These are phyloP conservation scores for Cryptoprocta ferox DNA, from an alignment of 2,797 vertebrate genomes.

Conservation along the genomic window DNA sequence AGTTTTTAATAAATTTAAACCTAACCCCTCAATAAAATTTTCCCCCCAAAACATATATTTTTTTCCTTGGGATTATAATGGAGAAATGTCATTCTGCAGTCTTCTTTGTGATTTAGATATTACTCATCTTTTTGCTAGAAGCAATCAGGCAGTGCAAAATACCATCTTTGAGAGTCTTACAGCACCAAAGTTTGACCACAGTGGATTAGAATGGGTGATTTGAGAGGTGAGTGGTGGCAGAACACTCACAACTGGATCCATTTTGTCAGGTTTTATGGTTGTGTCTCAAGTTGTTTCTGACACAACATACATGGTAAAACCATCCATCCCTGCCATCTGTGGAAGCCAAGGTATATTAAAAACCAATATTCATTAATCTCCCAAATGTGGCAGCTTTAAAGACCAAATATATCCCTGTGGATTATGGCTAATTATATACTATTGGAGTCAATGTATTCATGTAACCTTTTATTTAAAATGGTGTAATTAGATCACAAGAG, in stretches of 20 bases:
- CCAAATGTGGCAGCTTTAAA: constrained; percentile 39
- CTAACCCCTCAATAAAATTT: constrained; percentile 25
- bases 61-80: neutral
- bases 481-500: neutral
- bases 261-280: neutral
- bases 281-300: constrained; percentile 21
- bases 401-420: constrained; percentile 24
- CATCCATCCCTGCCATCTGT: neutral
- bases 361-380: neutral
- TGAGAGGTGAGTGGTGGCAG: neutral
- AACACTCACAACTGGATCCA: neutral
- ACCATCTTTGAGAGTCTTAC: neutral
- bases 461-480: constrained; percentile 55
- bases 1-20: neutral
- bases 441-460: constrained; percentile 46
- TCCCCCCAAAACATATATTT: neutral
- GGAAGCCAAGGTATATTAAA: neutral
- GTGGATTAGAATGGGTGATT: neutral
- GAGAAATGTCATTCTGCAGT: neutral
- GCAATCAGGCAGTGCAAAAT: neutral
- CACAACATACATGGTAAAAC: constrained; percentile 42
- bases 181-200: neutral
- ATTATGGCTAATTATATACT: constrained; percentile 29
- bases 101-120: neutral
- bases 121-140: neutral